These are phyloP conservation scores for Tetranychus cinnabarinus DNA, from an alignment of 1,140 invertebrate genomes.

Conservation along the genomic window DNA sequence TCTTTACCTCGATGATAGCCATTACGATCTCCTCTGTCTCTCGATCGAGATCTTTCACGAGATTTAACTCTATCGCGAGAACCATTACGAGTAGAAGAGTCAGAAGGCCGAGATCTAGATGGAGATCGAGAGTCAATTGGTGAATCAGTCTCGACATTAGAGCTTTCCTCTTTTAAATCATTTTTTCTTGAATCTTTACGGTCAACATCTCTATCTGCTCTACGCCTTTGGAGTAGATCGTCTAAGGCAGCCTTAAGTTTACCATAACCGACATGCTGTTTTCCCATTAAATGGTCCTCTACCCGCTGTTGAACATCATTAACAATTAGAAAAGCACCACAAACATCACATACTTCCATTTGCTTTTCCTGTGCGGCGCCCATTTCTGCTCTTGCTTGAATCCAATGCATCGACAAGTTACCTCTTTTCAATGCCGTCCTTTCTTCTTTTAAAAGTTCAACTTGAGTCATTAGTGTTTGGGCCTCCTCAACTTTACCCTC, in stretches of 20 bases:
- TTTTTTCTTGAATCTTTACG: not conserved
- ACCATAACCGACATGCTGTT: constrained; percentile 83
- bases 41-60: not conserved
- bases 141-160: too few species aligned
- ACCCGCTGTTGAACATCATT: constrained; percentile 88
- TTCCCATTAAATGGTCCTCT: constrained; percentile 90
- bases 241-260: constrained; percentile 38
- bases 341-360: constrained; percentile 89
- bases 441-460: constrained; percentile 83
- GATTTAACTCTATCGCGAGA: not conserved
- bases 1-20: not conserved
- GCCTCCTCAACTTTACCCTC: constrained; percentile 91
- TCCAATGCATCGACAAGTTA: constrained; percentile 33
- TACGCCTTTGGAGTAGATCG: constrained; percentile 24
- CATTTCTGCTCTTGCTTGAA: constrained; percentile 44
- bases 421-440: constrained; percentile 43
- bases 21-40: not conserved
- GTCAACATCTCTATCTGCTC: not conserved
- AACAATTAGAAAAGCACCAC: constrained; percentile 91
- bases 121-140: not conserved
- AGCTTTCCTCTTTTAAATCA: too few species aligned
- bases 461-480: constrained; percentile 77
- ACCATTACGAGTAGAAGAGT: not conserved
- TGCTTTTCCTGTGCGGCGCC: constrained; percentile 75
- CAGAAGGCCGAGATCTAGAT: not conserved